Conservation (phyloP, 2,113 vertebrate genomes). For the Hemicordylus capensis region DNA sequence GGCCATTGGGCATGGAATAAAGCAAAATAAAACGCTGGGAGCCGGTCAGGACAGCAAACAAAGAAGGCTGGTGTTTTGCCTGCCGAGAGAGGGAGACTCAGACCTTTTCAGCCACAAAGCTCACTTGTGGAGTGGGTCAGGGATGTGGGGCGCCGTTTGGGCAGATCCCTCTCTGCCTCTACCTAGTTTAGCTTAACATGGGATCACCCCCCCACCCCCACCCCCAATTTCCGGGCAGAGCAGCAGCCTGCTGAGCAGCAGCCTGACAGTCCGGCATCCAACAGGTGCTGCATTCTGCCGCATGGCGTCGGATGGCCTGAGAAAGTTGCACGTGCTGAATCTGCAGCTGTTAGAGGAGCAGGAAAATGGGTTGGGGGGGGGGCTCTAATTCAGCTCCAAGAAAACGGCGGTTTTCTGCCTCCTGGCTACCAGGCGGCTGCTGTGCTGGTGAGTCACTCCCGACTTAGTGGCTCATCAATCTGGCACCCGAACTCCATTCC, state of each 20-base stretch:
- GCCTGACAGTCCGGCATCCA: not conserved
- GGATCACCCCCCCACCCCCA: too few relatives aligned
- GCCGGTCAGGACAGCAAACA: too few relatives aligned
- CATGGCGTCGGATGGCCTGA: too few relatives aligned
- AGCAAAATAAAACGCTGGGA: too few relatives aligned
- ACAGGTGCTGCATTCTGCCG: not conserved
- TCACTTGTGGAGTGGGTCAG: not conserved
- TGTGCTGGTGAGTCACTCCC: not conserved
- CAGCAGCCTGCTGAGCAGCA: not conserved
- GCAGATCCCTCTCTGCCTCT: not conserved
- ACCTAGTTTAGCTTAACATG: not conserved
- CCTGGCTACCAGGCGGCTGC: not conserved
- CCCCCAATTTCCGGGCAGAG: not conserved
- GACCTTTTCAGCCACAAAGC: not conserved
- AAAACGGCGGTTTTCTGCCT: too few relatives aligned
- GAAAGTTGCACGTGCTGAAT: not conserved
- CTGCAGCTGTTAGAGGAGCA: not conserved
- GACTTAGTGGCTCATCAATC: not conserved
- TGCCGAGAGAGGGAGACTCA: not conserved
- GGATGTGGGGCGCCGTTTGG: not conserved
- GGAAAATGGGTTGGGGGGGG: not conserved
- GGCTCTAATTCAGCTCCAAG: not conserved
- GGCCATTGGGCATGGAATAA: too few relatives aligned
- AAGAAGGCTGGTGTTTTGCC: too few relatives aligned
- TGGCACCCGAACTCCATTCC: not conserved